phyloP scores from a whole-genome alignment of 2,888 invertebrate species.

The Rhamnusium bicolor region DNA sequence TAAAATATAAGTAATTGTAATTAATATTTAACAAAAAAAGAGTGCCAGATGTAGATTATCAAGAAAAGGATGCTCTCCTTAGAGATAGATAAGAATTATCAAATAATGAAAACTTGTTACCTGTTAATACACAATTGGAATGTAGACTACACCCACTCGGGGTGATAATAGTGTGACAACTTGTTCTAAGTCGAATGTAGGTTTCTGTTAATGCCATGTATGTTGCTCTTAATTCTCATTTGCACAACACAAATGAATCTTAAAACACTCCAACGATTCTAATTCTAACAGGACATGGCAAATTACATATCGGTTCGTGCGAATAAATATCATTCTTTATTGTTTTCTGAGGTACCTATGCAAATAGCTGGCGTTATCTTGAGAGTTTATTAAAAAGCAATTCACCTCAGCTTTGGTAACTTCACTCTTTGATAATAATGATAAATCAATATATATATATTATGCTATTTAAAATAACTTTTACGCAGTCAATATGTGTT shows the following conservation, averaged over 20 bases:
- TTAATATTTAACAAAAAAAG: neutral
- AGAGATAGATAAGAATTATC: neutral
- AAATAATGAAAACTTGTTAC: slow-evolving; percentile 1
- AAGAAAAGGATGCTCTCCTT: neutral
- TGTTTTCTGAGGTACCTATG: neutral
- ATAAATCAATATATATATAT: neutral
- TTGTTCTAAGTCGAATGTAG: slow-evolving; percentile 53
- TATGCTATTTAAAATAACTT: neutral
- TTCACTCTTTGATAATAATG: neutral
- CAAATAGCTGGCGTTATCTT: slow-evolving; percentile 7
- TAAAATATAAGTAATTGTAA: too few relatives aligned
- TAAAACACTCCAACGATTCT: slow-evolving; percentile 19
- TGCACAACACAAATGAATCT: slow-evolving; percentile 27
- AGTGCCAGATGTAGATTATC: neutral
- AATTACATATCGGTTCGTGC: neutral
- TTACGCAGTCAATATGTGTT: neutral
- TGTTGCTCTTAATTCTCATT: slow-evolving; percentile 39
- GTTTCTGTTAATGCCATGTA: slow-evolving; percentile 46
- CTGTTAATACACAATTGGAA: slow-evolving; percentile 51
- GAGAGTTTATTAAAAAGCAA: slow-evolving; percentile 14
- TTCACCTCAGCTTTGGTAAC: neutral
- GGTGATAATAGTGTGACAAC: slow-evolving; percentile 59
- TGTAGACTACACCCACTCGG: slow-evolving; percentile 58
- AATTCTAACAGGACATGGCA: slow-evolving; percentile 12
- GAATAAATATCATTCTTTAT: slow-evolving; percentile 17